Conservation (phyloP, 1,140 invertebrate species). For the Armadillidium nasatum region DNA sequence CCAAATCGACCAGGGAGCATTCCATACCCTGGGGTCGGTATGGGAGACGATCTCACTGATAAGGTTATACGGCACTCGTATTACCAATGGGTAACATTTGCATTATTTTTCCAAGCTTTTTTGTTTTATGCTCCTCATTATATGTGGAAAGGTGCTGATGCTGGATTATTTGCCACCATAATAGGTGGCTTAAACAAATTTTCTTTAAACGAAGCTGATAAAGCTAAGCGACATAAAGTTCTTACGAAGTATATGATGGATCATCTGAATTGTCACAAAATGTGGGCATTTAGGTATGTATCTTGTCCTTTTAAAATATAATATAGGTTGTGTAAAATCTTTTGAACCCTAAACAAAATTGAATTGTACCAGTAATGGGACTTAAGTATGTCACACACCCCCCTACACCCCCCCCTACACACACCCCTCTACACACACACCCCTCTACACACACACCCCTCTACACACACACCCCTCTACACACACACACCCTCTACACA, state of each 20-base stretch:
- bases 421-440: too few relatives aligned
- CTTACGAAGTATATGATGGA: constrained; percentile 44
- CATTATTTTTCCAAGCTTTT: constrained; percentile 52
- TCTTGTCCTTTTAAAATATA: too few relatives aligned
- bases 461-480: too few relatives aligned
- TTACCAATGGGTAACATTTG: constrained; percentile 54
- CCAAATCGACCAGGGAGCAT: constrained; percentile 32
- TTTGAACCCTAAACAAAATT: too few relatives aligned
- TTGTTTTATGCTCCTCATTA: constrained; percentile 53
- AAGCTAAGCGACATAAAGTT: constrained; percentile 39
- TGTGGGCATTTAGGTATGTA: constrained; percentile 42
- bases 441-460: too few relatives aligned
- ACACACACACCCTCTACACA: too few relatives aligned
- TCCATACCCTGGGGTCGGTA: constrained; percentile 47
- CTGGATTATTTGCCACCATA: constrained; percentile 46
- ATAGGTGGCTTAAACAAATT: constrained; percentile 42
- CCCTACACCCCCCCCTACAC: too few relatives aligned
- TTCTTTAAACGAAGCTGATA: constrained; percentile 32
- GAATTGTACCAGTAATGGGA: too few relatives aligned
- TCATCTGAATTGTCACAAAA: constrained; percentile 44
- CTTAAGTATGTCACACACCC: too few relatives aligned
- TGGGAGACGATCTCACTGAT: constrained; percentile 52
- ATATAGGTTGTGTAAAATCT: too few relatives aligned
- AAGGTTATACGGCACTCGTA: constrained; percentile 57
- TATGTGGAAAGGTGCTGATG: constrained; percentile 48